Percentiles rank a stretch among this genome's conserved stretches.
Conservation (phyloP, 2,888 invertebrate genomes). For the Pristionchus fissidentatus region DNA sequence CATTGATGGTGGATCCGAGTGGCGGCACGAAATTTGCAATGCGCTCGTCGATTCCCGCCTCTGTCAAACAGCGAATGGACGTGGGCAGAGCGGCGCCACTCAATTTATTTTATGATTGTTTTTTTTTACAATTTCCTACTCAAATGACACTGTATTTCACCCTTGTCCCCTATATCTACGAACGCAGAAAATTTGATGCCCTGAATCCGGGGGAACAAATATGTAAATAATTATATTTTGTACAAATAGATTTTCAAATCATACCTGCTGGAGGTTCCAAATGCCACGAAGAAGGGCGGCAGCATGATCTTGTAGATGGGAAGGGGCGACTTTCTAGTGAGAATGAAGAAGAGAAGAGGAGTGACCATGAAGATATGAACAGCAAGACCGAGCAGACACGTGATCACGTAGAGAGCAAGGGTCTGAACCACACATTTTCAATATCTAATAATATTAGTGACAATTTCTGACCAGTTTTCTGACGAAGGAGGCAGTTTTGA, state of each 20-base stretch:
- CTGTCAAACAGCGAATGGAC: slow-evolving; percentile 82
- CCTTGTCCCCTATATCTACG: too few species aligned
- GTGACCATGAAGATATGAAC: slow-evolving; percentile 81
- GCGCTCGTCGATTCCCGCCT: slow-evolving; percentile 81
- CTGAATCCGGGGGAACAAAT: background rate
- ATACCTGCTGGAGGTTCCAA: slow-evolving; percentile 83
- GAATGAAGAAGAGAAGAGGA: slow-evolving; percentile 80
- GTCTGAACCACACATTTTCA: slow-evolving; percentile 76
- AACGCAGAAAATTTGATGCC: too few species aligned
- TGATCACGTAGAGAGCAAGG: slow-evolving; percentile 82
- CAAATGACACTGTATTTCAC: background rate
- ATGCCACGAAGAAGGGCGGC: slow-evolving; percentile 81
- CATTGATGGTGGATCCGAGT: slow-evolving; percentile 82
- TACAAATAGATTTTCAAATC: background rate
- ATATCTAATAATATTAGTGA: too few species aligned
- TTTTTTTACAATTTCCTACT: background rate
- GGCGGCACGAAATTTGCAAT: slow-evolving; percentile 81
- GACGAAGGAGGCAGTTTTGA: background rate
- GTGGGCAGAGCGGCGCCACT: slow-evolving; percentile 82
- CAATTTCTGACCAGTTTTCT: too few species aligned
- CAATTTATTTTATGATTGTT: background rate
- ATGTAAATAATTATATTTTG: background rate
- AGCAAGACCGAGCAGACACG: slow-evolving; percentile 78
- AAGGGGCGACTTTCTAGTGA: slow-evolving; percentile 77
- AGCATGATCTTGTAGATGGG: slow-evolving; percentile 78